phyloP scores from a whole-genome alignment of 2,888 invertebrate genomes.

The Ferdinandea cuprea region DNA sequence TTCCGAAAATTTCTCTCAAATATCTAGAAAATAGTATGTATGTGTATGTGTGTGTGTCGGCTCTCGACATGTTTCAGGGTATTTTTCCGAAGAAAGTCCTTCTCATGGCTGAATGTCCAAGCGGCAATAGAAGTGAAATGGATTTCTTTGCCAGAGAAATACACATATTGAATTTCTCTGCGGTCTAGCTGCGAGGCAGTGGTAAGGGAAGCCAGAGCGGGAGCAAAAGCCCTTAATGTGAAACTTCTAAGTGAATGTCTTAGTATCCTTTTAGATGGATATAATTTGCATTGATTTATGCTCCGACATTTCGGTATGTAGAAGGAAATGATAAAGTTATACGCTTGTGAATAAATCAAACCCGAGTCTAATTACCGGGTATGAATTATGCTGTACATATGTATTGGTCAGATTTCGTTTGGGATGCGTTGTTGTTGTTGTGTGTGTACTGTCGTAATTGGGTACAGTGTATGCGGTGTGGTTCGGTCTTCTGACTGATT shows the following conservation, averaged over 20 bases:
- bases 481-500: constrained; percentile 66
- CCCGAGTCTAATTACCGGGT: constrained; percentile 65
- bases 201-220: background rate
- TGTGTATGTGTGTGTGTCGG: constrained; percentile 4
- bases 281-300: constrained; percentile 75
- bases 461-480: constrained; percentile 48
- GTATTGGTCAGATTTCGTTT: constrained; percentile 42
- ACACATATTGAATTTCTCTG: constrained; percentile 52
- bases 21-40: constrained; percentile 44
- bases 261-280: constrained; percentile 64
- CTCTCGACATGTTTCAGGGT: constrained; percentile 34
- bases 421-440: too few species aligned
- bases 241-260: constrained; percentile 65
- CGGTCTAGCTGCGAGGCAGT: background rate
- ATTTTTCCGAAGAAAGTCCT: constrained; percentile 40
- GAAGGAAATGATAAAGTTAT: constrained; percentile 65
- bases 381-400: constrained; percentile 56
- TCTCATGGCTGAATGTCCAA: constrained; percentile 17
- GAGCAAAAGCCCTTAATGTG: constrained; percentile 58
- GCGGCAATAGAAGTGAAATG: constrained; percentile 32
- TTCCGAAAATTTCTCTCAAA: constrained; percentile 43
- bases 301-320: constrained; percentile 64
- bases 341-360: constrained; percentile 69
- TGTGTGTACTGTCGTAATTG: constrained; percentile 53
- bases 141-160: constrained; percentile 21